Evolutionary conservation across 2,888 invertebrate species (phyloP).

Genomic region (Chouioia cunea): DNA sequence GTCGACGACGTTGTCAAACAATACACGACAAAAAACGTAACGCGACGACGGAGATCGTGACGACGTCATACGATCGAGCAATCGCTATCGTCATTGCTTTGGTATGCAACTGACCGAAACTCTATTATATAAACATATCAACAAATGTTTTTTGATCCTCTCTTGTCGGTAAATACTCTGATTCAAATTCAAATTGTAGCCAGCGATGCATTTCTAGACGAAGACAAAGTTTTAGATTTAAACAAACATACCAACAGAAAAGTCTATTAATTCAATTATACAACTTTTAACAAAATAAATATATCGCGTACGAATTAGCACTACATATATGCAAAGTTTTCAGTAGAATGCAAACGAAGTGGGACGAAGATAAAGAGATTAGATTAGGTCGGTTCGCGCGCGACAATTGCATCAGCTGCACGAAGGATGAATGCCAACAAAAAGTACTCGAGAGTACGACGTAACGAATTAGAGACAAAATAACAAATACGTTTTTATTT

Average conservation of each 20-base stretch:
- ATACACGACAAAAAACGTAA: too few species aligned
- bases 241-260: slow-evolving; percentile 4
- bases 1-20: too few species aligned
- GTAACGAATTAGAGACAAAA: too few species aligned
- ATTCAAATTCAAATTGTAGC: background rate
- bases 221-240: slow-evolving; percentile 28
- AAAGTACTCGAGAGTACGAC: background rate
- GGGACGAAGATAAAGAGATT: background rate
- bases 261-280: slow-evolving; percentile 29
- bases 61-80: slow-evolving; percentile 20
- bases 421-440: background rate
- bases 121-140: slow-evolving; percentile 16
- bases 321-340: slow-evolving; percentile 27
- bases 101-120: background rate
- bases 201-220: slow-evolving; percentile 23
- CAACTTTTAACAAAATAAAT: slow-evolving; percentile 8
- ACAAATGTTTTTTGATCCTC: background rate
- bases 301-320: slow-evolving; percentile 23
- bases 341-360: background rate
- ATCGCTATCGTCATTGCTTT: slow-evolving; percentile 27
- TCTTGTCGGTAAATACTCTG: too few species aligned
- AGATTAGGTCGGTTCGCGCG: slow-evolving; percentile 31
- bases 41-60: background rate
- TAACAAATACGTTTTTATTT: too few species aligned
- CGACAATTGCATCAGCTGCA: slow-evolving; percentile 16